Conservation (phyloP, 2,797 vertebrate genomes). For the Momotus momota region DNA sequence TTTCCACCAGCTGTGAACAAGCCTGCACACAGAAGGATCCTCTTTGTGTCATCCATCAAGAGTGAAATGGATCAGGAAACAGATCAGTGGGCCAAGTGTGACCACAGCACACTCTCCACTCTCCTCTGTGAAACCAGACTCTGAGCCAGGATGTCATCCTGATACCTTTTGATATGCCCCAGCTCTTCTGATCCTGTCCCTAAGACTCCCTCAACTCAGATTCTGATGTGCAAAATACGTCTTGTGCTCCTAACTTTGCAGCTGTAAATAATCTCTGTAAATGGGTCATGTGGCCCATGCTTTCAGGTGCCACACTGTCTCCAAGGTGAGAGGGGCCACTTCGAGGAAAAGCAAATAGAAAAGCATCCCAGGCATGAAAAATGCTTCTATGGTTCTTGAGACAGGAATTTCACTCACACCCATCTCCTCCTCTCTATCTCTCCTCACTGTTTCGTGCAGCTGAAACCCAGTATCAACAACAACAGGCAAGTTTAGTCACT, state of each 20-base stretch:
- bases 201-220: not conserved
- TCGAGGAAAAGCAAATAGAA: slow-evolving; percentile 67
- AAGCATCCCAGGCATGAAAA: slow-evolving; percentile 67
- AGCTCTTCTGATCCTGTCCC: not conserved
- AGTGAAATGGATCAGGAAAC: not conserved
- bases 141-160: not conserved
- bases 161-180: not conserved
- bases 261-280: slow-evolving; percentile 8
- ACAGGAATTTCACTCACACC: slow-evolving; percentile 68
- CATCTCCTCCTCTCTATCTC: slow-evolving; percentile 57
- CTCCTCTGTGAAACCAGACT: not conserved
- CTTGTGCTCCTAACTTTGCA: slow-evolving; percentile 8
- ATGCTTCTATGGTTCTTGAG: slow-evolving; percentile 52
- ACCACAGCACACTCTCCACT: not conserved
- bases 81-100: not conserved
- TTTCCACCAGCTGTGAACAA: not conserved
- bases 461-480: slow-evolving; percentile 30
- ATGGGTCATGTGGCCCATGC: not conserved
- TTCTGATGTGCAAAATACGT: not conserved
- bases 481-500: slow-evolving; percentile 57
- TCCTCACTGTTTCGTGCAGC: slow-evolving; percentile 1
- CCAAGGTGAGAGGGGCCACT: slow-evolving; percentile 36
- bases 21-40: not conserved
- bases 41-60: not conserved
- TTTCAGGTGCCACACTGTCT: slow-evolving; percentile 46